These are phyloP conservation scores for Drosophila micromelanica DNA, from an alignment of 1,140 invertebrate genomes.

Conservation along the genomic window DNA sequence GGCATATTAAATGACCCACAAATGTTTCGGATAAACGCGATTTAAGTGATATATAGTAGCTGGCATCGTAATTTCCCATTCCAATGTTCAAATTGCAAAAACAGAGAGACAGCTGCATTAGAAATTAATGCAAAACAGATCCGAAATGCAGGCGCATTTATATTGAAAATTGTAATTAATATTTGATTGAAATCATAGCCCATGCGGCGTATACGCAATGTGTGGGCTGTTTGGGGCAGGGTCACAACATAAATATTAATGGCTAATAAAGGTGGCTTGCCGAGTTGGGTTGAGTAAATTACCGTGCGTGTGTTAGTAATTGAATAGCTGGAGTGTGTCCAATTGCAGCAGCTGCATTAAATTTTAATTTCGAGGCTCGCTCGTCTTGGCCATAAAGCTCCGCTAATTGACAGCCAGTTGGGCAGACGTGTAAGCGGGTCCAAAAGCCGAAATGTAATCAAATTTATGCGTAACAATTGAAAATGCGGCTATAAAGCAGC, in stretches of 20 bases:
- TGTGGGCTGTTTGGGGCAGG: background rate
- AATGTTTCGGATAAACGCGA: constrained; percentile 32
- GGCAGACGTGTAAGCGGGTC: constrained; percentile 12
- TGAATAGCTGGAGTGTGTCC: background rate
- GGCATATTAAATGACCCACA: constrained; percentile 43
- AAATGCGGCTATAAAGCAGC: constrained; percentile 69
- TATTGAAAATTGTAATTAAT: constrained; percentile 53
- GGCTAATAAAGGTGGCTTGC: constrained; percentile 25
- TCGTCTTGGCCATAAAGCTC: constrained; percentile 22
- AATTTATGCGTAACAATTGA: constrained; percentile 78
- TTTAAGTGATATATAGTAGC: constrained; percentile 32
- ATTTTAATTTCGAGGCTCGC: constrained; percentile 10
- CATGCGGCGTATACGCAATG: constrained; percentile 44
- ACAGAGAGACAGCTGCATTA: constrained; percentile 31
- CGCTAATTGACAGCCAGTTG: constrained; percentile 63
- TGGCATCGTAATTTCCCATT: too few species aligned
- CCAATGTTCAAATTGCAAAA: constrained; percentile 5
- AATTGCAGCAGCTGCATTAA: constrained; percentile 30
- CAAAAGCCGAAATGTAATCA: constrained; percentile 65
- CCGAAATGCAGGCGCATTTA: constrained; percentile 16
- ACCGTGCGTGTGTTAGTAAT: background rate
- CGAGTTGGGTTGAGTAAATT: background rate
- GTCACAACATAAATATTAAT: constrained; percentile 54
- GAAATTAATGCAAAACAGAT: constrained; percentile 13
- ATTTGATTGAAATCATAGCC: constrained; percentile 40